Evolutionary conservation across 2,113 vertebrate genomes (phyloP).

Genomic region (Mustela nigripes): DNA sequence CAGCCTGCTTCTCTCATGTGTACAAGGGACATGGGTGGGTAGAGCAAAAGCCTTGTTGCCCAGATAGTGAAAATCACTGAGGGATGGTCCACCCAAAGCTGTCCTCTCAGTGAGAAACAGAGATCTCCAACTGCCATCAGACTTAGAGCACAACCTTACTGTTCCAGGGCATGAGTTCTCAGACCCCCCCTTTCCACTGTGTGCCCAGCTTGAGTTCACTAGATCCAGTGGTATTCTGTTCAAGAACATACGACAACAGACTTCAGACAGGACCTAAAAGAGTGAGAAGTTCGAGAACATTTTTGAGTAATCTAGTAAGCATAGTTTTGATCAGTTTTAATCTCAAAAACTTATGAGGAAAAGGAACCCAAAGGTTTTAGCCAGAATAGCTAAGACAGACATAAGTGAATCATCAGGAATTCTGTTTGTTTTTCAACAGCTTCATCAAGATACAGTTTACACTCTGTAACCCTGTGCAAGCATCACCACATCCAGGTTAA

Average conservation of each 20-base stretch:
- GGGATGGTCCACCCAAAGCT: not conserved
- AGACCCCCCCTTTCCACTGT: not conserved
- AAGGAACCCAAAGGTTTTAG: not conserved
- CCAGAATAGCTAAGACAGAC: not conserved
- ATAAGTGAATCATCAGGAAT: not conserved
- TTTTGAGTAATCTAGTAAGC: not conserved
- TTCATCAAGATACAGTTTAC: not conserved
- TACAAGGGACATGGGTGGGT: not conserved
- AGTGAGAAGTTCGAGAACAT: not conserved
- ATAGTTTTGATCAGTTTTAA: not conserved
- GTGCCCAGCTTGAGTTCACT: not conserved
- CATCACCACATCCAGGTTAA: not conserved
- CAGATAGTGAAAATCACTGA: not conserved
- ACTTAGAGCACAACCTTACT: not conserved
- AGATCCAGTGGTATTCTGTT: not conserved
- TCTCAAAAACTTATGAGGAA: not conserved
- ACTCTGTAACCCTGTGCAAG: not conserved
- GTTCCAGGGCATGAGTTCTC: not conserved
- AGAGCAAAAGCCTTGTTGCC: not conserved
- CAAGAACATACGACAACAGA: not conserved
- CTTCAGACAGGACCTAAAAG: not conserved
- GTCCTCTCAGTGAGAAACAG: not conserved
- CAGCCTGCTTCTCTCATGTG: not conserved
- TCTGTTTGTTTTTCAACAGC: not conserved
- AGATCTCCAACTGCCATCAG: not conserved